Percentiles rank a stretch among this genome's conserved stretches.
Conservation (phyloP, 2,113 vertebrate species). For the Pollachius pollachius region DNA sequence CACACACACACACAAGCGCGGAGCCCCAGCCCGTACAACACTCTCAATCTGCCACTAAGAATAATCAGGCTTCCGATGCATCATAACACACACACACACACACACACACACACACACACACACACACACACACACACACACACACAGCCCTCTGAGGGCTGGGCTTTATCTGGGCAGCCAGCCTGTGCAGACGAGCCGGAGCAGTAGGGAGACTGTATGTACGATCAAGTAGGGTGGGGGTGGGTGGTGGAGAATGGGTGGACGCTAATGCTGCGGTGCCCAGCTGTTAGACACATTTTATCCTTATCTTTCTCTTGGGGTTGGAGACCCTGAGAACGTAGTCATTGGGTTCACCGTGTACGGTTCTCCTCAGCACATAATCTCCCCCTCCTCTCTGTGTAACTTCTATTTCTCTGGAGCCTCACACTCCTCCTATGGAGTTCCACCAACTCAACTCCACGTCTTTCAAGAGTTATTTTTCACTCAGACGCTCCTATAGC, state of each 20-base stretch:
- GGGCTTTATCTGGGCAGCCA: constrained; percentile 55
- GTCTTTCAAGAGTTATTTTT: neutral
- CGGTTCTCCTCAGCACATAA: constrained; percentile 33
- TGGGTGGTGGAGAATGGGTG: constrained; percentile 22
- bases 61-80: constrained; percentile 53
- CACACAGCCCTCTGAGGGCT: neutral
- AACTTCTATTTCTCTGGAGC: neutral
- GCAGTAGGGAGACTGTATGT: constrained; percentile 40
- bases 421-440: neutral
- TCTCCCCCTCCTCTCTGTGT: constrained; percentile 22
- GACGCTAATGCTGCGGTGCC: constrained; percentile 24
- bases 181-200: constrained; percentile 32
- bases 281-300: constrained; percentile 29
- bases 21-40: constrained; percentile 39
- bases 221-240: constrained; percentile 15
- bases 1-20: neutral
- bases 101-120: neutral
- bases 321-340: constrained; percentile 21
- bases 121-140: neutral
- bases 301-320: constrained; percentile 24
- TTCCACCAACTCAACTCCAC: constrained; percentile 1
- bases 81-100: neutral
- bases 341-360: constrained; percentile 33
- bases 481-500: neutral
- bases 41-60: constrained; percentile 46